phyloP scores from a whole-genome alignment of 2,888 invertebrate genomes.

The Embidobia sp. region DNA sequence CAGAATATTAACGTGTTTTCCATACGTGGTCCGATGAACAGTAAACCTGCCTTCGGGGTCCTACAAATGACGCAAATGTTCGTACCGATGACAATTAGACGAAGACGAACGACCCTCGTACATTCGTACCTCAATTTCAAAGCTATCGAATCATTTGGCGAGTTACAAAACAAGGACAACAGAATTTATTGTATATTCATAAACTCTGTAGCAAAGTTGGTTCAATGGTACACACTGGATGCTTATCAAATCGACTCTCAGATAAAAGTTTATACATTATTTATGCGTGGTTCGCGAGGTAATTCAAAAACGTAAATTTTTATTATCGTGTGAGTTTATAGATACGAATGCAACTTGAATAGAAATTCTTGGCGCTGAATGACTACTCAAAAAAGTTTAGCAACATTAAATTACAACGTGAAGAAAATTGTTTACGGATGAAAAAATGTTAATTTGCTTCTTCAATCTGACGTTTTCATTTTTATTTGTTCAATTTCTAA shows the following conservation, averaged over 20 bases:
- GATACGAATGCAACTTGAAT: too few relatives aligned
- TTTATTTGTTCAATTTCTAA: too few relatives aligned
- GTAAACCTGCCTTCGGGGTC: slow-evolving; percentile 10
- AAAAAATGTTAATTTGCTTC: too few relatives aligned
- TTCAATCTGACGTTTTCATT: too few relatives aligned
- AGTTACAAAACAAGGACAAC: slow-evolving; percentile 33
- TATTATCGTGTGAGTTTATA: too few relatives aligned
- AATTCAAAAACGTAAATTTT: too few relatives aligned
- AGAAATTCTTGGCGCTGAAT: too few relatives aligned
- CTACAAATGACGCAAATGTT: slow-evolving; percentile 50
- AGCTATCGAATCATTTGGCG: slow-evolving; percentile 26
- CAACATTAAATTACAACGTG: too few relatives aligned
- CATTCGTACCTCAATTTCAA: slow-evolving; percentile 37
- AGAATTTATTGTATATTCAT: slow-evolving; percentile 51
- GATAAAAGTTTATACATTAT: slow-evolving; percentile 35
- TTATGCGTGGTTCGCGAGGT: neutral
- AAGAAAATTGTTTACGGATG: too few relatives aligned
- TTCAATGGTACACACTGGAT: slow-evolving; percentile 21
- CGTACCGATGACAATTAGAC: slow-evolving; percentile 34
- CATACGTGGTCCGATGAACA: slow-evolving; percentile 34
- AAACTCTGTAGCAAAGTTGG: slow-evolving; percentile 24
- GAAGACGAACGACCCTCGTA: slow-evolving; percentile 32
- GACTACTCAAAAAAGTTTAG: too few relatives aligned
- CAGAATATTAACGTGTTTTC: slow-evolving; percentile 73
- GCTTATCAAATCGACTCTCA: slow-evolving; percentile 33